Conservation (phyloP, 2,113 vertebrate species). For the Nothobranchius furzeri region DNA sequence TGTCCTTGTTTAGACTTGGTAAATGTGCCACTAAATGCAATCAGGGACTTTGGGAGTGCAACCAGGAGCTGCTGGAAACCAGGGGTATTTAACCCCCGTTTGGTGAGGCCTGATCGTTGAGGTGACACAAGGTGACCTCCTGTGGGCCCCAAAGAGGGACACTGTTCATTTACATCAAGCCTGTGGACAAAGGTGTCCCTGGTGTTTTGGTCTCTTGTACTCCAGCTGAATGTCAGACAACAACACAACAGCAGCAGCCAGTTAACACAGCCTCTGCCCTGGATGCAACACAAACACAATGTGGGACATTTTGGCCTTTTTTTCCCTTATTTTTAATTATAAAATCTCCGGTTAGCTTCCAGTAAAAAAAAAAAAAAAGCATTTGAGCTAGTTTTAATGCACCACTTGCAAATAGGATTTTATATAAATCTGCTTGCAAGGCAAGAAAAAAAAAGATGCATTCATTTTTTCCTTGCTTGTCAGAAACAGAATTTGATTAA, state of each 20-base stretch:
- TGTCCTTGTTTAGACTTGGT: conserved; percentile 27
- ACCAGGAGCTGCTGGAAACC: conserved; percentile 54
- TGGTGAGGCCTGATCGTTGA: conserved; percentile 28
- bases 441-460: no score
- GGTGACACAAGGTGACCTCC: conserved; percentile 65
- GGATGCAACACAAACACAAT: background rate
- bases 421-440: no score
- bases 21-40: conserved; percentile 61
- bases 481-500: no score
- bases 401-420: no score
- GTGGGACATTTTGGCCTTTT: background rate
- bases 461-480: no score
- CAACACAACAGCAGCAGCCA: conserved; percentile 9
- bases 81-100: conserved; percentile 51
- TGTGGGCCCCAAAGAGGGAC: conserved; percentile 35
- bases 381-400: no score
- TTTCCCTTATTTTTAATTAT: background rate
- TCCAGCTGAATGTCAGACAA: conserved; percentile 31
- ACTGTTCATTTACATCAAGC: conserved; percentile 64
- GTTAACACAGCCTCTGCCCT: conserved; percentile 30
- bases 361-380: background rate
- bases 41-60: conserved; percentile 61
- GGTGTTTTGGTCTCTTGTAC: conserved; percentile 19
- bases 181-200: conserved; percentile 46
- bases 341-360: background rate